These are phyloP conservation scores for Zoanthus gigantus DNA, from an alignment of 92 coral and sea anemone species.

Conservation along the genomic window DNA sequence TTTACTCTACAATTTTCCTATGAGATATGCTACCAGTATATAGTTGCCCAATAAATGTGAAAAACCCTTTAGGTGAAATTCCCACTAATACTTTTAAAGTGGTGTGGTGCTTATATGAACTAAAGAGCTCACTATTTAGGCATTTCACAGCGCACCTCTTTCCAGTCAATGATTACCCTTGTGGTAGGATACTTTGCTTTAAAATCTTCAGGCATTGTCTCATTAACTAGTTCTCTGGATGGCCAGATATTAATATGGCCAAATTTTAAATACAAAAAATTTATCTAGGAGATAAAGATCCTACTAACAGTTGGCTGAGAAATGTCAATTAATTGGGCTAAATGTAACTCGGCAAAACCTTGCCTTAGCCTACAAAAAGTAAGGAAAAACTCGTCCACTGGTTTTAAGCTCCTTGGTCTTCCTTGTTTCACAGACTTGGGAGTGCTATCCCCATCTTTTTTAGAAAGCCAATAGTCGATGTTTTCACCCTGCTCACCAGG, in stretches of 20 bases:
- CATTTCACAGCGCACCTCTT: slow-evolving; percentile 30
- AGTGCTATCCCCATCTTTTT: neutral
- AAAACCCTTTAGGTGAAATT: slow-evolving; percentile 36
- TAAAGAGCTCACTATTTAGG: slow-evolving; percentile 35
- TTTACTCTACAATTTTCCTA: neutral
- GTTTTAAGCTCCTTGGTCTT: slow-evolving; percentile 35
- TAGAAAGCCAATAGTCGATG: neutral
- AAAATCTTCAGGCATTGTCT: slow-evolving; percentile 51
- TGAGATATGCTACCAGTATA: slow-evolving; percentile 4
- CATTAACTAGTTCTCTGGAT: slow-evolving; percentile 42
- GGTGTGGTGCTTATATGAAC: slow-evolving; percentile 38
- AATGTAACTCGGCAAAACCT: slow-evolving; percentile 44
- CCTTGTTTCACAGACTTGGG: slow-evolving; percentile 11
- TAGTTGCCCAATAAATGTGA: slow-evolving; percentile 21
- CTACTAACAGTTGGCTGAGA: slow-evolving; percentile 59
- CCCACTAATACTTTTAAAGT: slow-evolving; percentile 36
- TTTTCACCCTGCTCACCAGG: slow-evolving; percentile 15
- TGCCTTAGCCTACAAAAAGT: slow-evolving; percentile 53
- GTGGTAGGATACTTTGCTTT: slow-evolving; percentile 47
- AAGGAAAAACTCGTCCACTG: slow-evolving; percentile 32
- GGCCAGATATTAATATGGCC: slow-evolving; percentile 64
- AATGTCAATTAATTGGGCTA: slow-evolving; percentile 39
- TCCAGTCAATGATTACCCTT: slow-evolving; percentile 50
- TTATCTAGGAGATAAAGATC: slow-evolving; percentile 55
- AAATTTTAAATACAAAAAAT: slow-evolving; percentile 56